Conservation (phyloP, 2,888 invertebrate genomes). For the Tridacna crocea region DNA sequence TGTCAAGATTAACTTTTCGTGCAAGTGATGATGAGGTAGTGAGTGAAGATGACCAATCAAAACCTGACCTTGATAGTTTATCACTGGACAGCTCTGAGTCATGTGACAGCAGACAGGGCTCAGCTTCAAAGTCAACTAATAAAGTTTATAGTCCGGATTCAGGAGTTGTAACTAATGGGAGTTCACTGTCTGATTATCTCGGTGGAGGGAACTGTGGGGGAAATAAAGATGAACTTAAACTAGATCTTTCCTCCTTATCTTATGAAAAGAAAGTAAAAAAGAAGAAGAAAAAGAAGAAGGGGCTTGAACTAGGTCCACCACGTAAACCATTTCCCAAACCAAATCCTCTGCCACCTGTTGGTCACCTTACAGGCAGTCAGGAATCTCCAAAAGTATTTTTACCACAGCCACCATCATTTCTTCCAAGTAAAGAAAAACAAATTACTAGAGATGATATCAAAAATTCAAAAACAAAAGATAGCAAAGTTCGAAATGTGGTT, state of each 20-base stretch:
- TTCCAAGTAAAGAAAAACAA: slow-evolving; percentile 12
- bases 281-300: slow-evolving; percentile 68
- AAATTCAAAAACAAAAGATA: slow-evolving; percentile 8
- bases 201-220: slow-evolving; percentile 4
- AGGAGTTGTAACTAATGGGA: slow-evolving; percentile 78
- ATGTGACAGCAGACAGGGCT: slow-evolving; percentile 61
- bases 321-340: slow-evolving; percentile 75
- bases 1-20: slow-evolving; percentile 81
- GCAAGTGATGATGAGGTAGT: slow-evolving; percentile 79
- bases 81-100: slow-evolving; percentile 71
- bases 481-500: background rate
- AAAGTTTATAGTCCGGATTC: slow-evolving; percentile 73
- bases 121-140: slow-evolving; percentile 41
- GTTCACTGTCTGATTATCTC: slow-evolving; percentile 64
- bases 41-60: slow-evolving; percentile 71
- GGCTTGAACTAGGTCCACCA: slow-evolving; percentile 54
- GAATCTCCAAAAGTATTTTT: background rate
- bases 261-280: slow-evolving; percentile 51
- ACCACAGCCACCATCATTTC: slow-evolving; percentile 23
- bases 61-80: slow-evolving; percentile 64
- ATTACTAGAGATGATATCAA: slow-evolving; percentile 9
- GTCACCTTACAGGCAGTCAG: slow-evolving; percentile 40
- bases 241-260: slow-evolving; percentile 39
- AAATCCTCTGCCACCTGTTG: slow-evolving; percentile 73
- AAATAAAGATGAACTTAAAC: slow-evolving; percentile 42